Conservation (phyloP, 2,888 invertebrate genomes). For the Cryptocephalus primarius region DNA sequence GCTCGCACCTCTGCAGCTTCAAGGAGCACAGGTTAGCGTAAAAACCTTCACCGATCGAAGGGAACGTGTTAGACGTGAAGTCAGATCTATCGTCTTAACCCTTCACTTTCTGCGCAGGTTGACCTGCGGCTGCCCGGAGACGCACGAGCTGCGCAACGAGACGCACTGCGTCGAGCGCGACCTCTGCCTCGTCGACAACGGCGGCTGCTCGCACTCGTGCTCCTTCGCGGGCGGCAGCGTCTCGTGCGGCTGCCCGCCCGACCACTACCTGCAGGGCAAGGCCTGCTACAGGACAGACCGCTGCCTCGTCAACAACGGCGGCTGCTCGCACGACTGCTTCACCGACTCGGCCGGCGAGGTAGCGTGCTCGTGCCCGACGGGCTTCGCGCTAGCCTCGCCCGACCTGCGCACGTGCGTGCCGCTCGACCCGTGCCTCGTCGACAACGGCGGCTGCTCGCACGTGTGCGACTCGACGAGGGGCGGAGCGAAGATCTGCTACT, state of each 20-base stretch:
- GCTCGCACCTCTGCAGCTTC: conserved; percentile 45
- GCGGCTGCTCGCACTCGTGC: conserved; percentile 54
- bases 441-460: conserved; percentile 49
- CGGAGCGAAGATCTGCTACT: conserved; percentile 12
- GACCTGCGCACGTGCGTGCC: conserved; percentile 23
- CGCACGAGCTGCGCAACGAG: conserved; percentile 34
- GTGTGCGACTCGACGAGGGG: conserved; percentile 31
- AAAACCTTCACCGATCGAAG: too few relatives aligned
- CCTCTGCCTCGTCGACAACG: conserved; percentile 47
- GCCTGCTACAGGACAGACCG: conserved; percentile 21
- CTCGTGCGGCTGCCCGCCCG: conserved; percentile 39
- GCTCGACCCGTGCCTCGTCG: conserved; percentile 24
- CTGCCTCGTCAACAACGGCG: conserved; percentile 32
- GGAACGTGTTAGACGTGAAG: too few relatives aligned
- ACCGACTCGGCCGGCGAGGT: conserved; percentile 20
- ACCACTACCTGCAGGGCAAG: conserved; percentile 27
- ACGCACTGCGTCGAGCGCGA: conserved; percentile 37
- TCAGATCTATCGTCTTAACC: too few relatives aligned
- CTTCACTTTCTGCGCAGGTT: conserved; percentile 30
- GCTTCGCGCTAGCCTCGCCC: conserved; percentile 17
- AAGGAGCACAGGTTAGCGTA: conserved; percentile 35
- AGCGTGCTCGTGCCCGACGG: conserved; percentile 38
- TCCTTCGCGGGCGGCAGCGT: conserved; percentile 33
- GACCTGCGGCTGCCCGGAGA: conserved; percentile 43
- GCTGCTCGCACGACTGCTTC: conserved; percentile 23